Evolutionary conservation across 2,113 vertebrate species (phyloP), one percentile per base, ranked within the genome.

Genomic region (Cyanistes caeruleus): DNA sequence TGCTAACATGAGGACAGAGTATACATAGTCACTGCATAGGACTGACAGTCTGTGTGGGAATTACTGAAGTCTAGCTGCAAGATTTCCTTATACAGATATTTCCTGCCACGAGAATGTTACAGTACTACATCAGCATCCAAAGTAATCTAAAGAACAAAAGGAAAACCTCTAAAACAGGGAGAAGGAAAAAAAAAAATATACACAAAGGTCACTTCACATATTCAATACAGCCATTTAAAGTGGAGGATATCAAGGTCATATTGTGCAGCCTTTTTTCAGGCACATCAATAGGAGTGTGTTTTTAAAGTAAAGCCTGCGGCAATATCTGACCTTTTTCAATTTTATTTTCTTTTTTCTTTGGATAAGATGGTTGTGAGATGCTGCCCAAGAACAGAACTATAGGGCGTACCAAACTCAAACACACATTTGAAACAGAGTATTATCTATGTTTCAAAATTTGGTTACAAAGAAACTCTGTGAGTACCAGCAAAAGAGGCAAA

Each of bases 31-130:
- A 75, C 46, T 94, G 96, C 87, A 90, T 65, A 91, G 93, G 87
- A 90, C 94, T 95, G 92, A 88, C 83, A 94, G 94, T 96, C 95
- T 94, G 89, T 93, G 94, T 95, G 92, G 97, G 97, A 98, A 98
- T 96, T 96, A 90, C 60, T 86, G 72, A 95, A 97, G 93, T 97
- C 93, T 95, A 94, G 92, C 96, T 93, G 89, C 96, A 96, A 97
- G 95, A 97, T 95, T 90, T 94, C 86, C 74, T 78, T 84, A 92
- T 87, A 96, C 84, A 97, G 93, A 82, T 77, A 80, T 90, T 96
- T 97, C 95, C 96, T 75, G 67, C 86, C 89, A 76, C 0, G 39
- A 96, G 92, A 96, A 86, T 5, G 37, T 72, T 88, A 78, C 27
- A 84, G 59, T 72, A 90, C 77, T 89, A 89, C 92, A 58, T 90